phyloP scores from a whole-genome alignment of 2,797 vertebrate genomes.

The Mus spretus region DNA sequence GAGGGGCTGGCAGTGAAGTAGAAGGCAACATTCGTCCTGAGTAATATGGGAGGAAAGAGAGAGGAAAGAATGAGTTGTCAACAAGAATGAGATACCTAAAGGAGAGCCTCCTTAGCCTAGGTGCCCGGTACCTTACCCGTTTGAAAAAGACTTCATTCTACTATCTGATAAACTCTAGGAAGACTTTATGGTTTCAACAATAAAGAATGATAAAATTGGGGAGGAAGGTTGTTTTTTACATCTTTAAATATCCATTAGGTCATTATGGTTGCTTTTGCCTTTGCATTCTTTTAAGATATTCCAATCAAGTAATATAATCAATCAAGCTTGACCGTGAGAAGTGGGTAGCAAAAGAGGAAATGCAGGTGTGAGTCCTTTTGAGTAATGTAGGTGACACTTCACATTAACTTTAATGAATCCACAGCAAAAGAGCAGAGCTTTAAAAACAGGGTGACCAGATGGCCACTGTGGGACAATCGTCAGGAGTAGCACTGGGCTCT shows the following conservation, averaged over 20 bases:
- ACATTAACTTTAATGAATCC: conserved; percentile 4
- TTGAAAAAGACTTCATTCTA: neutral
- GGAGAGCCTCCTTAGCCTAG: neutral
- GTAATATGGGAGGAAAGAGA: conserved; percentile 20
- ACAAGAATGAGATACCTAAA: conserved; percentile 25
- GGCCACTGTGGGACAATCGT: neutral
- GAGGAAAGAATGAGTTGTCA: conserved; percentile 63
- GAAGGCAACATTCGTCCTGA: conserved; percentile 89
- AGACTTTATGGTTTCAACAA: neutral
- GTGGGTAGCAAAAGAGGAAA: conserved; percentile 17
- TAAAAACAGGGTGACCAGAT: neutral
- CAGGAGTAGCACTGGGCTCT: neutral
- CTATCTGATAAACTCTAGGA: neutral
- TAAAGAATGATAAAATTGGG: neutral
- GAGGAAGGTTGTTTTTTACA: conserved; percentile 20
- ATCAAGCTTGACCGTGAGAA: neutral
- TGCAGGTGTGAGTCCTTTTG: neutral
- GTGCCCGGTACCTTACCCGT: neutral
- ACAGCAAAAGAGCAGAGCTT: conserved; percentile 17
- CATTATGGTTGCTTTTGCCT: neutral
- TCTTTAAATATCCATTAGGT: conserved; percentile 19
- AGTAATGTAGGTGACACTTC: neutral
- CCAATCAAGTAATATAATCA: neutral
- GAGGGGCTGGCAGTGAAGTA: conserved; percentile 91
- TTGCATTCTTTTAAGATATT: conserved; percentile 43